A percentile compares a stretch with the other conserved stretches of the same genome.
These are phyloP conservation scores for Perdix hodgsoniae DNA, from an alignment of 2,797 vertebrate genomes.

Conservation along the genomic window DNA sequence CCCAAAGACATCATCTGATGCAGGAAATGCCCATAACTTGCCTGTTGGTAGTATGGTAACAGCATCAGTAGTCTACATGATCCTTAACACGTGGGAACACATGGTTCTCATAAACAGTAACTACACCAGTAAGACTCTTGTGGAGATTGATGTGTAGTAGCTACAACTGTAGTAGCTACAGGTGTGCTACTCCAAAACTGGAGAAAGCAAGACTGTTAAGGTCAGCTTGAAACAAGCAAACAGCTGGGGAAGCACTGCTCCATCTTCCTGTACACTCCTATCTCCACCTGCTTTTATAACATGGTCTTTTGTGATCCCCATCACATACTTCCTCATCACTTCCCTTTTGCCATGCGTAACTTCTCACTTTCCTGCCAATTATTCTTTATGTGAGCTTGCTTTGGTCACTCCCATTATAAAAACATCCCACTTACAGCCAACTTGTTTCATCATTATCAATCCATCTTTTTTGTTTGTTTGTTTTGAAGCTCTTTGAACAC, in stretches of 20 bases:
- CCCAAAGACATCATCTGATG: background rate
- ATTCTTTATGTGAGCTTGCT: background rate
- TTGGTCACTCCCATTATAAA: conserved; percentile 24
- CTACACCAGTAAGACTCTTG: rapidly evolving
- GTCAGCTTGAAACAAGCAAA: background rate
- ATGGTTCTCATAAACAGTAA: rapidly evolving
- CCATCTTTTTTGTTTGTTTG: background rate
- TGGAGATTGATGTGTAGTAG: rapidly evolving
- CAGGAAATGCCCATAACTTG: background rate
- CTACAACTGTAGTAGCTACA: too few species aligned
- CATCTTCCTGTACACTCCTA: background rate
- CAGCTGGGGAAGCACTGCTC: background rate
- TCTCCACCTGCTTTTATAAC: conserved; percentile 17
- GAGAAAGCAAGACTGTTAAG: background rate
- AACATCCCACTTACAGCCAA: background rate
- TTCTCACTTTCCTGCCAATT: conserved; percentile 17
- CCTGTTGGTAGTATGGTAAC: background rate
- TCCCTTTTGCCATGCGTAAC: background rate
- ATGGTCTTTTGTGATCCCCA: background rate
- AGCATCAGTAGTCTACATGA: background rate
- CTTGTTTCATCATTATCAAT: background rate
- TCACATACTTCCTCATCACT: background rate
- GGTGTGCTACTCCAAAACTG: background rate
- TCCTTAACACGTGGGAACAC: background rate
- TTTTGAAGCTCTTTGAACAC: background rate